phyloP scores from a whole-genome alignment of 2,797 vertebrate genomes.

The Crypturellus tataupa region DNA sequence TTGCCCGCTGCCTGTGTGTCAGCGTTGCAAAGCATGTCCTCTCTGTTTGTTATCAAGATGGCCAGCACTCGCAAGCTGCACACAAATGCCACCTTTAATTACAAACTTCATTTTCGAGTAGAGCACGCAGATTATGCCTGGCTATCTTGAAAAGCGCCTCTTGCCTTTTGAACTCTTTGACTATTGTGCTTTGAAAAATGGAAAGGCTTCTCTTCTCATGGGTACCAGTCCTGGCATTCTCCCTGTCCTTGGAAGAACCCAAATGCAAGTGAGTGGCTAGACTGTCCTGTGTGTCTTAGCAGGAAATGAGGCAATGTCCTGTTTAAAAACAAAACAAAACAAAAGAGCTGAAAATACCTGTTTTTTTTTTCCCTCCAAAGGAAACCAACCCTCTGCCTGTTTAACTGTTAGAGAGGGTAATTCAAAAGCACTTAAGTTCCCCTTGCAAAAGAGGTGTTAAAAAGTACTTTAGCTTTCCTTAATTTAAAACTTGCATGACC shows the following conservation, averaged over 20 bases:
- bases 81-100: slow-evolving; percentile 48
- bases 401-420: neutral
- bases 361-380: neutral
- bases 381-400: neutral
- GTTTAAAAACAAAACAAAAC: neutral
- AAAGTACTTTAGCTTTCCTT: neutral
- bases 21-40: slow-evolving; percentile 42
- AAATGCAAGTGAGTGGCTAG: neutral
- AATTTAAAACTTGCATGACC: neutral
- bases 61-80: slow-evolving; percentile 38
- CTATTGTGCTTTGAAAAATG: neutral
- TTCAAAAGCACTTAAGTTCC: neutral
- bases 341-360: fast-evolving
- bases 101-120: neutral
- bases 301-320: neutral
- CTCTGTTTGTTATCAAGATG: neutral
- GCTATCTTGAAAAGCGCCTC: neutral
- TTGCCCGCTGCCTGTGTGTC: neutral
- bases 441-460: neutral
- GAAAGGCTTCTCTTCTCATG: neutral
- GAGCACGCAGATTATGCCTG: neutral
- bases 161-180: slow-evolving; percentile 20
- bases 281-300: neutral
- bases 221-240: slow-evolving; percentile 7
- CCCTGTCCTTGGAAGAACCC: slow-evolving; percentile 37